phyloP scores from a whole-genome alignment of 2,888 invertebrate species.

The Coremacera marginata region DNA sequence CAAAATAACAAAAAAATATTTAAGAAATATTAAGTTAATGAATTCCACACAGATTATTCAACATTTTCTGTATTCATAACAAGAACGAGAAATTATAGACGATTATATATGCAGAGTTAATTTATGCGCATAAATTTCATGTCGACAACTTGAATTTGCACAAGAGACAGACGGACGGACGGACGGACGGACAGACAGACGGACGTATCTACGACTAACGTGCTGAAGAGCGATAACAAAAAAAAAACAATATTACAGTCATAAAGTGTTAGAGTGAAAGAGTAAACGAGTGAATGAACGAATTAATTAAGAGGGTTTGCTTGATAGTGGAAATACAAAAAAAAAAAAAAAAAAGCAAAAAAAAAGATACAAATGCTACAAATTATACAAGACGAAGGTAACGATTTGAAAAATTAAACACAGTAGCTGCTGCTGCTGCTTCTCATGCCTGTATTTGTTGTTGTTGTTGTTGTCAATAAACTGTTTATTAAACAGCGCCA shows the following conservation, averaged over 20 bases:
- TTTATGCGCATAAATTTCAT: slow-evolving; percentile 32
- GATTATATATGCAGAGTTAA: slow-evolving; percentile 22
- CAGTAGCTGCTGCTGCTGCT: background rate
- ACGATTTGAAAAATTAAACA: slow-evolving; percentile 7
- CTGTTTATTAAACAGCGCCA: too few species aligned
- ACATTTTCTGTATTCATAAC: background rate
- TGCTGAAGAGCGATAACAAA: background rate
- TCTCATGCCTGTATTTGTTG: background rate
- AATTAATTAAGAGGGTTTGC: background rate
- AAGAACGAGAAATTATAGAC: slow-evolving; percentile 9
- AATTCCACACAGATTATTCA: too few species aligned
- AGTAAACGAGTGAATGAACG: slow-evolving; percentile 9
- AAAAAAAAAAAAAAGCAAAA: background rate
- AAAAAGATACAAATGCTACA: background rate
- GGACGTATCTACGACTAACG: background rate
- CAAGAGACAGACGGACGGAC: slow-evolving; percentile 24
- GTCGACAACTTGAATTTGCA: slow-evolving; percentile 10
- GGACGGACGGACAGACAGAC: slow-evolving; percentile 24
- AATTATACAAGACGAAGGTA: slow-evolving; percentile 11
- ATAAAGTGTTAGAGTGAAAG: too few species aligned
- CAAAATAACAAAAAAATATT: too few species aligned
- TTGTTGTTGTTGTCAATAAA: background rate
- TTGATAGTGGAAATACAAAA: background rate
- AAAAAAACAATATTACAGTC: background rate
- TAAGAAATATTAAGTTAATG: too few species aligned